Base-by-base conservation (phyloP, 2,888 invertebrate genomes). In the Drosophila cracens region DNA sequence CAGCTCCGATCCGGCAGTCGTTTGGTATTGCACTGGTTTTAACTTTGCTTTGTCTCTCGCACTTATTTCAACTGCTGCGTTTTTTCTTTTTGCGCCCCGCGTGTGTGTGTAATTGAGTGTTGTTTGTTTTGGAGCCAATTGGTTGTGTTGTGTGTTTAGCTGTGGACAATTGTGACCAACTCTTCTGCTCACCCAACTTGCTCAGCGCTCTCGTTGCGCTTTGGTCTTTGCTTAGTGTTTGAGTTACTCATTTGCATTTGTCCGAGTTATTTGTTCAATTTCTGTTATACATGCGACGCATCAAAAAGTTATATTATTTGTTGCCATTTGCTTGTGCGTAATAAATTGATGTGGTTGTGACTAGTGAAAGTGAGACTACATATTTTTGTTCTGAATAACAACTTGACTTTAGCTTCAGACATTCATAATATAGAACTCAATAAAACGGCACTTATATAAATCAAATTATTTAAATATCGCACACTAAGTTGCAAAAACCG, bases 181-280 rank as follows among this genome's bases (percentile, higher is more conserved):
- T 60, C 61, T 68, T 54, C n/a, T 62, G 43, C 27, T 49, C 43
- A 33, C n/a, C 52, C 67, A 27, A 36, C 53, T 66, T 67, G 18
- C 52, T 33, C 46, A 33, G 51, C 57, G 63, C 74, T 79, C 67
- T 71, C 71, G 38, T 40, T 79, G 77, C 70, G 65, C 64, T 75
- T 74, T 79, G 61, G 58, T 59, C 49, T 57, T 63, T 53, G 67
- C 70, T 67, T 48, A 21, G 27, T 87, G 76, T 87, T 87, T 87
- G 86, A 79, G 72, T 88, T 78, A 81, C 63, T 76, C 75, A 84
- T 87, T 87, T 86, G 82, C 87, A 86, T 86, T 81, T 60, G 65
- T 69, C 46, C 56, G 64, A 75, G 64, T 48, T 59, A 51, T 75
- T 70, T 80, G 77, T 62, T 56, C 31, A 58, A 51, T 74, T 58